Evolutionary conservation across 2,888 invertebrate species (phyloP).

Genomic region (Glyphotaelius pellucidus): DNA sequence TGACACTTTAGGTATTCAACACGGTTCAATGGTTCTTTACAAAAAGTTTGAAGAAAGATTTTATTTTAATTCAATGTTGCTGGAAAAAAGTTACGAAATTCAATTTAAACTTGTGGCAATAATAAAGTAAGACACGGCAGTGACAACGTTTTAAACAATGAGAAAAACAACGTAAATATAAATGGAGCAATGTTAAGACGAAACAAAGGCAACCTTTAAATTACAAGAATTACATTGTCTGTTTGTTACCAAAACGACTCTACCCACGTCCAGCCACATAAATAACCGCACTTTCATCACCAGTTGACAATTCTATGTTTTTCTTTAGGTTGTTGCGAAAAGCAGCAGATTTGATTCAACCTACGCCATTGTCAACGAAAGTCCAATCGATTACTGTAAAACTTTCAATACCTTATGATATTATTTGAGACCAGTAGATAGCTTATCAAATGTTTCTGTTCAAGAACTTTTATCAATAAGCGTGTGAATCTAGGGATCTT

Average conservation of each 20-base stretch:
- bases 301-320: neutral
- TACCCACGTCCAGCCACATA: neutral
- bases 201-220: neutral
- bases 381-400: neutral
- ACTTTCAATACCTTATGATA: neutral
- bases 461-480: too few species aligned
- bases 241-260: neutral
- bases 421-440: neutral
- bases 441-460: too few species aligned
- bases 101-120: neutral
- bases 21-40: neutral
- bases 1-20: neutral
- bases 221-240: neutral
- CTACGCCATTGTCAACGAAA: neutral
- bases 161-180: neutral
- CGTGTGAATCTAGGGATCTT: too few species aligned
- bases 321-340: neutral
- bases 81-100: neutral
- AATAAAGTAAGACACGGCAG: neutral
- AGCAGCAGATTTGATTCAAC: neutral
- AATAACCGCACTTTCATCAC: neutral
- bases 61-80: neutral
- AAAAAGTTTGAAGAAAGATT: neutral
- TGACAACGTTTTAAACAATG: neutral
- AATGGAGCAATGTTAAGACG: neutral